Base-by-base conservation (phyloP, 2,888 invertebrate genomes). In the Tipula unca region DNA sequence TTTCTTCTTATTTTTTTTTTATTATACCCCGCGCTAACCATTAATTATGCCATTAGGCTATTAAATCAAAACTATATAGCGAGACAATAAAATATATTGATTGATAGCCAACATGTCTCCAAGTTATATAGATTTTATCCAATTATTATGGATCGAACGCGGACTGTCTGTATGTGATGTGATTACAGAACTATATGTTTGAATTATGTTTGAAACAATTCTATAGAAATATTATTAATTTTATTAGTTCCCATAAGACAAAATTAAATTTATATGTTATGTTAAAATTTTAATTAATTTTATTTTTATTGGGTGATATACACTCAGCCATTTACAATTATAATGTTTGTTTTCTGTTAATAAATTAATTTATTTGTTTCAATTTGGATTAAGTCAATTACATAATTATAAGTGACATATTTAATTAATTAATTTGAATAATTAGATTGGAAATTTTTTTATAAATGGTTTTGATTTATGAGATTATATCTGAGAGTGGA, bases 351-450 rank as follows among this genome's bases (percentile, higher is more conserved):
- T 69, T 54, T 69, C 69, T 17, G 25, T 25, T 25, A 54, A 25
- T 25, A 25, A 69, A 48, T 69, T 69, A 20, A 69, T 14, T 69
- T 69, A 69, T 25, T 54, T 17, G 5, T 54, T 54, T 17, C 69
- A 69, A 69, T 25, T 69, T 69, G 6, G 25, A 25, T 69, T 69
- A 20, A 69, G 25, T 69, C 25, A 69, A 69, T 69, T 69, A 69
- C 69, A 69, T 69, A 69, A 69, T 69, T 69, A 69, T 25, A 69
- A 20, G 69, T 69, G 69, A 69, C 69, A 69, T 25, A 69, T 69
- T 69, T 69, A 69, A 69, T 69, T 69, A 69, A 69, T 69, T 69
- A 69, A 69, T 69, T 69, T 69, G 69, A 69, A 20, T 69, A 69
- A 69, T 69, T 69, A 17, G 48, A 17, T 54, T 20, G n/a, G 14